Evolutionary conservation across 2,888 invertebrate species (phyloP), one percentile per base, ranked within the genome.

Genomic region (Acleris sparsana): DNA sequence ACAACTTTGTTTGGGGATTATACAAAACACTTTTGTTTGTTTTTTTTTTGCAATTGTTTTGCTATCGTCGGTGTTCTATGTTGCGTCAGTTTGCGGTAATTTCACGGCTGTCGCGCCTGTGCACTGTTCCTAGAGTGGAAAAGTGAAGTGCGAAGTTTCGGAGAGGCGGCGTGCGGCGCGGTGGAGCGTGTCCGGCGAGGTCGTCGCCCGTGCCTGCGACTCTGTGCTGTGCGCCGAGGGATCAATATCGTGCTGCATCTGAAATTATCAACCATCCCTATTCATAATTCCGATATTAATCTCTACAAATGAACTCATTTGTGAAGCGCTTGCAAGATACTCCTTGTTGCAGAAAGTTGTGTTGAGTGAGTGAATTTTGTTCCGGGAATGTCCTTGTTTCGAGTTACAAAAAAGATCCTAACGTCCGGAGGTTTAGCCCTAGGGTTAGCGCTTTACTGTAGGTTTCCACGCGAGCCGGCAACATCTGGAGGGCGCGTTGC

Each of bases 91-190:
- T 87, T 85, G 86, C 86, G 82, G 85, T 85, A 86, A 92, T 92
- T 92, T 90, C 89, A 91, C 88, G 92, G 89, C 79, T 84, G 75
- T 82, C 82, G 87, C 82, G 79, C 80, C 80, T 83, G 80, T 81
- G 83, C 81, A 81, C 84, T 82, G 85, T 87, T 88, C 85, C 87
- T 39, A 13, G 89, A 84, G 79, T 88, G 85, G 88, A 88, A 89
- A 89, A 90, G 89, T 88, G 88, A 89, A 91, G 91, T 89, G 90
- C 89, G 82, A 90, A 91, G 92, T 89, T 92, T 92, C 88, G 90
- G 91, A 89, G 88, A 85, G 76, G 74, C 75, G 81, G 80, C 81
- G 82, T 69, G 71, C 72, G 71, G 82, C 77, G 83, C 89, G 85
- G 80, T 81, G 85, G 83, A 86, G 77, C 87, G 84, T 85, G 79